These are phyloP conservation scores for Physeter macrocephalus DNA, from an alignment of 2,113 vertebrate species.

Conservation along the genomic window DNA sequence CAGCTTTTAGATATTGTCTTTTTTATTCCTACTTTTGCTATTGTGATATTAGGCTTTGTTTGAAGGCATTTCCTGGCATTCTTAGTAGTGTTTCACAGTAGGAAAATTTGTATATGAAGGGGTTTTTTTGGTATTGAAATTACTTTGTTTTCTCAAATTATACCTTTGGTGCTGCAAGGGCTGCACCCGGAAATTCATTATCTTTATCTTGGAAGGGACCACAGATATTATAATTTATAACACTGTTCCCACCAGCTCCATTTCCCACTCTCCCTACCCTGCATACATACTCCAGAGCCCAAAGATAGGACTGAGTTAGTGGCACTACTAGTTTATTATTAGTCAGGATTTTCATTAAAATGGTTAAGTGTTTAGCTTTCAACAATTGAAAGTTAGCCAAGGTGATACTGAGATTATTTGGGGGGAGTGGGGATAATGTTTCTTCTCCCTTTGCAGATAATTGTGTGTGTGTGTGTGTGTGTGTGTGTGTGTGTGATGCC, in stretches of 20 bases:
- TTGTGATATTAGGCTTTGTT: not conserved
- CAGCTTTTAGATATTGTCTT: not conserved
- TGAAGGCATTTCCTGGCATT: not conserved
- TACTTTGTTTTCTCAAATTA: not conserved
- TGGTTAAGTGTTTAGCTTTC: slow-evolving; percentile 25
- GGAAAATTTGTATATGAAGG: not conserved
- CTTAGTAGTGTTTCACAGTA: not conserved
- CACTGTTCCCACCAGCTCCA: not conserved
- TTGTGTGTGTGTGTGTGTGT: not conserved
- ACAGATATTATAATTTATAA: not conserved
- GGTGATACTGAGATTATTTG: not conserved
- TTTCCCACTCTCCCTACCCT: not conserved
- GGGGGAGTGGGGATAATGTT: not conserved
- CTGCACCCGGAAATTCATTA: not conserved
- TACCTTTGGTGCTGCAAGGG: not conserved
- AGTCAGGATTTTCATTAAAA: not conserved
- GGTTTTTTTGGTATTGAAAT: not conserved
- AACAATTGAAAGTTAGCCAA: slow-evolving; percentile 18
- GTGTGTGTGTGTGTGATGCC: not conserved
- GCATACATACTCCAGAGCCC: not conserved
- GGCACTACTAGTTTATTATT: not conserved
- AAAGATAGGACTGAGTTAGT: not conserved
- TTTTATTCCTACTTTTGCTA: not conserved
- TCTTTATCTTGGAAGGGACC: not conserved
- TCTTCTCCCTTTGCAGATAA: not conserved